phyloP scores from a whole-genome alignment of 2,797 vertebrate species.

The Channallabes apus region DNA sequence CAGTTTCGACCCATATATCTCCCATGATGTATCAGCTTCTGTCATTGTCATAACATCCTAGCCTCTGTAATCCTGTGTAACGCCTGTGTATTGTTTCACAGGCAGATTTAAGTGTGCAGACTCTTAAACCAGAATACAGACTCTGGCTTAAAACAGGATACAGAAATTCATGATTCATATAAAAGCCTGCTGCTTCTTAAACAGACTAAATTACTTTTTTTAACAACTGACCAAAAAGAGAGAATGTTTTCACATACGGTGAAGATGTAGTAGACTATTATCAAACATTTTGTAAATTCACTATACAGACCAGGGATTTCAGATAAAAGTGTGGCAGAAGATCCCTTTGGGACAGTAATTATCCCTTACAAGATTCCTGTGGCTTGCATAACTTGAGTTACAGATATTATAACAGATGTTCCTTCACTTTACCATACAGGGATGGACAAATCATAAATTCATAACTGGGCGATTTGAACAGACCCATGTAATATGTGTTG shows the following conservation, averaged over 20 bases:
- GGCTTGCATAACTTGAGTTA: conserved; percentile 1
- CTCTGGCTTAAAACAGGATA: neutral
- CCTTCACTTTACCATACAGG: neutral
- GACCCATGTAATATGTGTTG: neutral
- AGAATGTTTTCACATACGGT: conserved; percentile 60
- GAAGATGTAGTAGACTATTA: conserved; percentile 57
- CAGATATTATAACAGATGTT: neutral
- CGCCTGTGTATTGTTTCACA: conserved; percentile 68
- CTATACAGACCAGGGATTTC: neutral
- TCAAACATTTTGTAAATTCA: conserved; percentile 42
- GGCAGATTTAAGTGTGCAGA: conserved; percentile 68
- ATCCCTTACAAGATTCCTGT: neutral
- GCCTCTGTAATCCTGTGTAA: conserved; percentile 78
- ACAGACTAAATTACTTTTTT: conserved; percentile 45
- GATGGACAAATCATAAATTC: conserved; percentile 6
- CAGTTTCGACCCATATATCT: conserved; percentile 67
- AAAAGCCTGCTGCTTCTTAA: conserved; percentile 56
- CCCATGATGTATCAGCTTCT: conserved; percentile 62
- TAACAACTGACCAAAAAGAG: conserved; percentile 53
- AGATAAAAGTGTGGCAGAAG: conserved; percentile 26
- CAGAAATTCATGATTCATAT: conserved; percentile 51
- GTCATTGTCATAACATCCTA: conserved; percentile 71
- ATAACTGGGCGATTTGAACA: neutral
- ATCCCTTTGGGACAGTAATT: conserved; percentile 37
- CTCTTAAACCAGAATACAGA: conserved; percentile 53